Conservation (phyloP, 2,888 invertebrate species). For the Pelosia muscerda region DNA sequence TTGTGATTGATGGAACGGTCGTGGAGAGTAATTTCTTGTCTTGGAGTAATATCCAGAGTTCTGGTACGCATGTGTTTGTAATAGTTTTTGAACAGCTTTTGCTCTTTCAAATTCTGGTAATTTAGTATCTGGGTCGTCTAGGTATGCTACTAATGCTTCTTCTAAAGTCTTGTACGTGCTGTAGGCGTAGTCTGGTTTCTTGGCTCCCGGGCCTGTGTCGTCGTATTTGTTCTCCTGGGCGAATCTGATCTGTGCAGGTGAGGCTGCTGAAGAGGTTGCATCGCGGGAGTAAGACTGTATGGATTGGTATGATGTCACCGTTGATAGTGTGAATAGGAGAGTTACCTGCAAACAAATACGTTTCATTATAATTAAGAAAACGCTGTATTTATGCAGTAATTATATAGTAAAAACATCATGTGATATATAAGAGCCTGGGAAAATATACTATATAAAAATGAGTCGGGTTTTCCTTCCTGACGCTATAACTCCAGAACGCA, state of each 20-base stretch:
- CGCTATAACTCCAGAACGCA: too few species aligned
- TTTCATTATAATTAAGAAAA: not conserved
- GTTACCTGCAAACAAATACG: slow-evolving; percentile 55
- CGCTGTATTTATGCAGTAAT: too few species aligned
- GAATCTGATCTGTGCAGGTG: slow-evolving; percentile 74
- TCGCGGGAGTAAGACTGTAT: slow-evolving; percentile 17
- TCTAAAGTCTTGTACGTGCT: slow-evolving; percentile 72
- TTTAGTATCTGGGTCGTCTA: slow-evolving; percentile 77
- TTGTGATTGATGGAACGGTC: not conserved
- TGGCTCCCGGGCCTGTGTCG: slow-evolving; percentile 80
- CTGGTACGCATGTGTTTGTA: not conserved
- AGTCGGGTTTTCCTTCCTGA: too few species aligned
- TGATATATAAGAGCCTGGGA: too few species aligned
- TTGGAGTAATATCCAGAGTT: not conserved
- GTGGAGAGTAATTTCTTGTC: not conserved
- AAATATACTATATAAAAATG: too few species aligned
- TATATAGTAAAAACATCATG: too few species aligned
- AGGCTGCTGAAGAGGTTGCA: slow-evolving; percentile 64
- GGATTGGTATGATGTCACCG: slow-evolving; percentile 38
- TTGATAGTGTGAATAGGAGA: slow-evolving; percentile 53
- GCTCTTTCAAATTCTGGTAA: slow-evolving; percentile 70
- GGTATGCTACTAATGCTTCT: slow-evolving; percentile 71
- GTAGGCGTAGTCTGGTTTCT: slow-evolving; percentile 69
- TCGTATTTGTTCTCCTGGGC: slow-evolving; percentile 81
- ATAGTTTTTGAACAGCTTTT: slow-evolving; percentile 56